Evolutionary conservation across 2,888 invertebrate genomes (phyloP).

Genomic region (Cheilosia scutellata): DNA sequence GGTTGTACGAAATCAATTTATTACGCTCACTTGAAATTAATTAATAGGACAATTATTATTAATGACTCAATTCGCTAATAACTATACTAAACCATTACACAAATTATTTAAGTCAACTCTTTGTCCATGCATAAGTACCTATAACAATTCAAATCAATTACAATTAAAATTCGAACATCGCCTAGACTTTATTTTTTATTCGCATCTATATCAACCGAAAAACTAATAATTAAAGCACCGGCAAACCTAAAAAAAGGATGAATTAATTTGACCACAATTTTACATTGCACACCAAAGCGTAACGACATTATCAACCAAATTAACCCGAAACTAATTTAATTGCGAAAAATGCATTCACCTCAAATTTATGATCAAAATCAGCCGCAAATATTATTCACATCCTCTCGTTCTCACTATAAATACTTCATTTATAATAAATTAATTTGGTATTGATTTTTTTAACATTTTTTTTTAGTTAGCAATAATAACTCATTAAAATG

Average conservation of each 20-base stretch:
- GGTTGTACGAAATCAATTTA: too few relatives aligned
- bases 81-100: not conserved
- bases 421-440: constrained; percentile 67
- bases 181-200: not conserved
- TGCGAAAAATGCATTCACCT: constrained; percentile 51
- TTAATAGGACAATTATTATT: too few relatives aligned
- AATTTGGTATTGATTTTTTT: constrained; percentile 4
- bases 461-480: constrained; percentile 6
- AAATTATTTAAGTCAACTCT: constrained; percentile 2
- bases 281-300: constrained; percentile 35
- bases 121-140: not conserved
- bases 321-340: constrained; percentile 64
- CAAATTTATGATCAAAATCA: constrained; percentile 56
- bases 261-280: constrained; percentile 26
- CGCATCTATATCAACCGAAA: not conserved
- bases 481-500: constrained; percentile 22
- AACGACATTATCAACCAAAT: constrained; percentile 67
- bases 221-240: constrained; percentile 15
- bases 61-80: too few relatives aligned
- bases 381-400: constrained; percentile 46
- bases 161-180: constrained; percentile 10
- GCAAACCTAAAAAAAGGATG: constrained; percentile 29
- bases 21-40: too few relatives aligned
- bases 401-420: constrained; percentile 43
- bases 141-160: constrained; percentile 10